Percentiles rank a stretch among this genome's conserved stretches.
Evolutionary conservation across 2,113 vertebrate genomes (phyloP).

Genomic region (Puffinus mauretanicus): DNA sequence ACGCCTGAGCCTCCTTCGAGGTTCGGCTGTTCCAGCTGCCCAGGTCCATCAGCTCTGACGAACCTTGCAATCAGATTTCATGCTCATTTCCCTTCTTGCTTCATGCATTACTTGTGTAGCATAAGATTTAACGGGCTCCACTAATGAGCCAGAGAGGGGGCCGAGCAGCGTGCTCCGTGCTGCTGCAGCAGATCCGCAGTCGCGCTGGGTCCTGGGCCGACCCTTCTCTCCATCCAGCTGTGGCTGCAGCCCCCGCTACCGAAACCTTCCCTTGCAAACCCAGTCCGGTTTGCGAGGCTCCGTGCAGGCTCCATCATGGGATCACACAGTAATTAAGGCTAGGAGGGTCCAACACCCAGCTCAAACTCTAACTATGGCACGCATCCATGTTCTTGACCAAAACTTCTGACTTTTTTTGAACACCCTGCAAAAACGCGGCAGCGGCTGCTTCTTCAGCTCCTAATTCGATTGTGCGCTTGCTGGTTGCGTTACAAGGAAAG

Average conservation of each 20-base stretch:
- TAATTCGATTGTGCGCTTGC: fast-evolving
- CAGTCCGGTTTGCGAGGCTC: neutral
- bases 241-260: fast-evolving
- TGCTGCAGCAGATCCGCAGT: neutral
- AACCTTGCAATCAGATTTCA: neutral
- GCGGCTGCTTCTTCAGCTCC: neutral
- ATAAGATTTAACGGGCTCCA: neutral
- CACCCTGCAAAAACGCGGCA: fast-evolving
- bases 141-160: fast-evolving
- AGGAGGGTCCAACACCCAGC: neutral
- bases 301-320: fast-evolving
- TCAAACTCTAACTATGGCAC: neutral
- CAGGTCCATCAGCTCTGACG: neutral
- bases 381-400: fast-evolving
- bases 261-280: neutral
- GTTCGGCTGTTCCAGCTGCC: neutral
- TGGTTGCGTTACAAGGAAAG: fast-evolving
- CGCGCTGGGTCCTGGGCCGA: neutral
- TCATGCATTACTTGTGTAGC: neutral
- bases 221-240: neutral
- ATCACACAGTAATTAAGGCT: fast-evolving
- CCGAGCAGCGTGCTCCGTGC: fast-evolving
- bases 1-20: neutral
- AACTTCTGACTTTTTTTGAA: neutral
- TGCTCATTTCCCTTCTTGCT: neutral